phyloP scores from a whole-genome alignment of 1,140 invertebrate species.

The Ctenoplectra terminalis region DNA sequence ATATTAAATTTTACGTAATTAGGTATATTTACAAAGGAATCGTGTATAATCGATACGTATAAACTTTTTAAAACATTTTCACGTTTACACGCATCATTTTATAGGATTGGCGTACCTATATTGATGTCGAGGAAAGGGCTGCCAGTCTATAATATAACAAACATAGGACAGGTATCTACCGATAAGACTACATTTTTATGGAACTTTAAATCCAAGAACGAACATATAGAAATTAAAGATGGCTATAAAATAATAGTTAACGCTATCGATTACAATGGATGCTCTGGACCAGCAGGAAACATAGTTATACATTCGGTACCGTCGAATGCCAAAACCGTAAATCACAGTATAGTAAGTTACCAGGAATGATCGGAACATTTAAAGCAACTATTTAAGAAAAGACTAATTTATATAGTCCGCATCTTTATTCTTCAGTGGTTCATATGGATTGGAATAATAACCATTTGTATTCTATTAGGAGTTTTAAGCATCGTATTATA shows the following conservation, averaged over 20 bases:
- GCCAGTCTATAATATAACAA: constrained; percentile 74
- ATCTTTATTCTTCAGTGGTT: constrained; percentile 40
- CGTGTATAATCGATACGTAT: background rate
- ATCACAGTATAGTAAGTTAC: constrained; percentile 52
- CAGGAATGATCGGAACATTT: constrained; percentile 1
- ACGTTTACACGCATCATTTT: constrained; percentile 48
- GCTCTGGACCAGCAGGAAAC: constrained; percentile 64
- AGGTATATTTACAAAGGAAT: constrained; percentile 61
- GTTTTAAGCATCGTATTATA: constrained; percentile 22
- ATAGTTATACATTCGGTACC: constrained; percentile 48
- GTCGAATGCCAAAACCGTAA: background rate
- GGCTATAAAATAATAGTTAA: constrained; percentile 70
- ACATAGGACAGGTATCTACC: constrained; percentile 62
- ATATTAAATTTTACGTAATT: constrained; percentile 66
- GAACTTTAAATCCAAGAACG: constrained; percentile 48
- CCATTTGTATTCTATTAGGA: constrained; percentile 36
- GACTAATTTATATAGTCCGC: background rate
- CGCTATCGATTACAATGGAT: constrained; percentile 69
- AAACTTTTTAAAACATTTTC: constrained; percentile 11
- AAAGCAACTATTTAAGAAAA: constrained; percentile 7
- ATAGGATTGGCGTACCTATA: constrained; percentile 71
- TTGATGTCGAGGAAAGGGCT: constrained; percentile 71
- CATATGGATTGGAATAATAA: constrained; percentile 33
- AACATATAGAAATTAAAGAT: constrained; percentile 38
- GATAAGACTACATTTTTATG: constrained; percentile 62